These are phyloP conservation scores for Oryzias celebensis DNA, from an alignment of 2,113 vertebrate species.

Conservation along the genomic window DNA sequence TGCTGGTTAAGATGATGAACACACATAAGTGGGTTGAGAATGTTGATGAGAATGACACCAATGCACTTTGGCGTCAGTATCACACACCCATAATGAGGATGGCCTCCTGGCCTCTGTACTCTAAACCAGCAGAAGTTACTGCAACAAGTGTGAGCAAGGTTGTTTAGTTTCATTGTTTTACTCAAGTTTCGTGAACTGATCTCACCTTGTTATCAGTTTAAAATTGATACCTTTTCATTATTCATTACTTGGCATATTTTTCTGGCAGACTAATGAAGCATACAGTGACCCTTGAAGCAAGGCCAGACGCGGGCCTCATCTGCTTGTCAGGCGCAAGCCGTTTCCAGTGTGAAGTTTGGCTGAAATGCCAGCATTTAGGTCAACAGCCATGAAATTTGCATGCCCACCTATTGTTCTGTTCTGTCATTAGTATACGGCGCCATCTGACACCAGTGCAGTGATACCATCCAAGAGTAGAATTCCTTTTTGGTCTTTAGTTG, in stretches of 20 bases:
- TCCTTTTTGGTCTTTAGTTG: not conserved
- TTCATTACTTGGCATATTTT: not conserved
- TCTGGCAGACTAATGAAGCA: not conserved
- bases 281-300: slow-evolving; percentile 13
- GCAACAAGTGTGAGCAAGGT: slow-evolving; percentile 4
- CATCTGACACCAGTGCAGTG: slow-evolving; percentile 37
- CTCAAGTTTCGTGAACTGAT: slow-evolving; percentile 2
- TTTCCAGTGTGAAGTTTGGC: slow-evolving; percentile 64
- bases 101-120: slow-evolving; percentile 33
- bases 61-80: slow-evolving; percentile 40
- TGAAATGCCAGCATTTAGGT: slow-evolving; percentile 63
- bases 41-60: slow-evolving; percentile 14
- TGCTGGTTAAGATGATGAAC: slow-evolving; percentile 7
- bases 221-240: slow-evolving; percentile 2
- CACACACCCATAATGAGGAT: slow-evolving; percentile 27
- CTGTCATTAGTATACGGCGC: slow-evolving; percentile 43
- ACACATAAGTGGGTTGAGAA: slow-evolving; percentile 3
- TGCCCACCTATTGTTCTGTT: slow-evolving; percentile 49
- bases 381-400: slow-evolving; percentile 60
- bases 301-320: slow-evolving; percentile 12
- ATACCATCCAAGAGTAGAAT: slow-evolving; percentile 9
- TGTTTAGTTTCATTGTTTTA: not conserved
- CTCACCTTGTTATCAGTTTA: slow-evolving; percentile 5
- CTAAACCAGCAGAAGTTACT: slow-evolving; percentile 5
- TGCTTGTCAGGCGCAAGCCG: slow-evolving; percentile 46